Percentiles rank a stretch among this genome's conserved stretches.
These are phyloP conservation scores for Acromyrmex charruanus DNA, from an alignment of 1,140 invertebrate species.

Conservation along the genomic window DNA sequence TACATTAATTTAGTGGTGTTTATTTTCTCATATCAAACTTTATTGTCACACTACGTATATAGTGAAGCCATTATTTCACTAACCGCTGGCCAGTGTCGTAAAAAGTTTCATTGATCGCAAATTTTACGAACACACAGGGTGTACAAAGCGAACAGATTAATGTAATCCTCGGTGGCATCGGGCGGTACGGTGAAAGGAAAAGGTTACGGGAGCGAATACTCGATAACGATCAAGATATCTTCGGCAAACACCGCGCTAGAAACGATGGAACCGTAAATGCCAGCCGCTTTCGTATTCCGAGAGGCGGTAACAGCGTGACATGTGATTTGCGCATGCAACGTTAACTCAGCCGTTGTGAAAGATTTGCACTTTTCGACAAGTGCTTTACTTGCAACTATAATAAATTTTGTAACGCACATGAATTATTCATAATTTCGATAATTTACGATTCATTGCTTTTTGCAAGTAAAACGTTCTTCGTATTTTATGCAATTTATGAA, in stretches of 20 bases:
- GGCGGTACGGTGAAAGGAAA: slow-evolving; percentile 6
- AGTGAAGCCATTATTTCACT: not conserved
- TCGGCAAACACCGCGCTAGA: not conserved
- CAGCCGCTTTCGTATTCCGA: slow-evolving; percentile 39
- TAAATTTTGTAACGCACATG: not conserved
- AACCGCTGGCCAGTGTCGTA: not conserved
- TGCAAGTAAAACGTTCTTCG: not conserved
- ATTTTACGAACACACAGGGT: slow-evolving; percentile 3
- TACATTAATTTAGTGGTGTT: no score
- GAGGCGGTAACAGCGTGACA: not conserved
- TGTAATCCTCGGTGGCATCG: slow-evolving; percentile 12
- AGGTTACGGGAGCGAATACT: slow-evolving; percentile 25
- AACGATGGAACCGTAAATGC: slow-evolving; percentile 33
- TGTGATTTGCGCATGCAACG: slow-evolving; percentile 16
- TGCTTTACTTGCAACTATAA: not conserved
- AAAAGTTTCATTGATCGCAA: slow-evolving; percentile 1
- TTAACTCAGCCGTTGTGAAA: slow-evolving; percentile 11
- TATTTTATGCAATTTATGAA: not conserved
- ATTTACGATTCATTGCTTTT: not conserved
- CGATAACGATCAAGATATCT: slow-evolving; percentile 54
- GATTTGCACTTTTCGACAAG: slow-evolving; percentile 16
- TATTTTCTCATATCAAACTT: no score
- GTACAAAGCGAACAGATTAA: slow-evolving; percentile 16
- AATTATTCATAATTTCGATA: slow-evolving; percentile 3
- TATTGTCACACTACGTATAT: no score